A percentile compares a stretch with the other conserved stretches of the same genome.
Conservation (phyloP, 2,113 vertebrate genomes). For the Pogonocichla stellata region DNA sequence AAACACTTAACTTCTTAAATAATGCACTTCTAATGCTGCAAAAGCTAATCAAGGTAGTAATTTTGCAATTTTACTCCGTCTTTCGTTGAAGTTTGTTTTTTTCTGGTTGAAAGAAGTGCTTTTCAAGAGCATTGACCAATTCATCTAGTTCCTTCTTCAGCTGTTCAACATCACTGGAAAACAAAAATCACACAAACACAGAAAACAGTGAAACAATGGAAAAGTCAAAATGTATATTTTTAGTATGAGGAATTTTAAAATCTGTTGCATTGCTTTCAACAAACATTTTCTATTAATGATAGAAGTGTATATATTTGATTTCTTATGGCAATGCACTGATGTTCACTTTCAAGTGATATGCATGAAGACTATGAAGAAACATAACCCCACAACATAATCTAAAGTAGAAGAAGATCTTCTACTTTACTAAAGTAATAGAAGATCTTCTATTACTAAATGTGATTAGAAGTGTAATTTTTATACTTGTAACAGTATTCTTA, state of each 20-base stretch:
- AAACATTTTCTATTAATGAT: neutral
- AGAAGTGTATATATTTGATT: neutral
- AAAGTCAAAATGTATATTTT: neutral
- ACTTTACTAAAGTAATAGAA: neutral
- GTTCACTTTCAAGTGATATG: neutral
- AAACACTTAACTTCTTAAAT: conserved; percentile 11
- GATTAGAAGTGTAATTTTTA: neutral
- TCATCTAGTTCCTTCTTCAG: conserved; percentile 88
- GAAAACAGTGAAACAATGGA: neutral
- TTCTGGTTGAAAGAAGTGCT: conserved; percentile 92
- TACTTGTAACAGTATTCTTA: neutral
- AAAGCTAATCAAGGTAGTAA: neutral
- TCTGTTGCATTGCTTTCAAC: neutral
- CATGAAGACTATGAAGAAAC: neutral
- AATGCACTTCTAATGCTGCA: neutral
- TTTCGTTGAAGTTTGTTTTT: conserved; percentile 89
- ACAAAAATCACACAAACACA: neutral
- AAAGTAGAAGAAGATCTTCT: neutral
- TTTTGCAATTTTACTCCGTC: conserved; percentile 72
- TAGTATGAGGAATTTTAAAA: neutral
- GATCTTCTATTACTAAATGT: neutral
- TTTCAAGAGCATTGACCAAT: conserved; percentile 85
- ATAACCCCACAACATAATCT: neutral
- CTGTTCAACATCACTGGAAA: conserved; percentile 80
- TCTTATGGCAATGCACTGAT: neutral